These are phyloP conservation scores for Setophaga petechia DNA, from an alignment of 2,113 vertebrate species.

Conservation along the genomic window DNA sequence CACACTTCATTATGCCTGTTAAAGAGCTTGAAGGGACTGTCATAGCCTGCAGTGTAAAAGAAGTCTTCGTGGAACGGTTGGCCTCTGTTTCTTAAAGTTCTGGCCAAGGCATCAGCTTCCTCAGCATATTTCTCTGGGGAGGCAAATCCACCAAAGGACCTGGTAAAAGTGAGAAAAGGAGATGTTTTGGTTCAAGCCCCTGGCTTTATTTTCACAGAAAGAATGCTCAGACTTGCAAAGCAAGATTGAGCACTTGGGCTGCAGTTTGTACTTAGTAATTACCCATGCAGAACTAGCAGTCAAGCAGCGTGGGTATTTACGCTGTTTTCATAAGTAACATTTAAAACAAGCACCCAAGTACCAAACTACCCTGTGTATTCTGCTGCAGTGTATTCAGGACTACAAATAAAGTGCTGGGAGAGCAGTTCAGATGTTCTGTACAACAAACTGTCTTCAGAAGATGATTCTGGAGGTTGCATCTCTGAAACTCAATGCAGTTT, in stretches of 20 bases:
- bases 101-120: constrained; percentile 76
- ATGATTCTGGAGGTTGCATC: background rate
- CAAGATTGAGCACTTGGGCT: background rate
- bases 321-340: background rate
- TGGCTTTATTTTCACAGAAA: background rate
- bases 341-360: background rate
- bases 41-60: constrained; percentile 81
- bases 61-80: constrained; percentile 72
- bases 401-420: background rate
- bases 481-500: background rate
- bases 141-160: constrained; percentile 81
- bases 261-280: background rate
- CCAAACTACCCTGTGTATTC: fast-evolving
- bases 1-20: constrained; percentile 87
- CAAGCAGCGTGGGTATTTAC: fast-evolving
- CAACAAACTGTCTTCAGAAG: no score
- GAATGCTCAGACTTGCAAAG: no score
- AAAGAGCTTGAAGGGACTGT: constrained; percentile 85
- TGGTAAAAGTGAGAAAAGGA: background rate
- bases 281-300: background rate
- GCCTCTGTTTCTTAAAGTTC: constrained; percentile 76
- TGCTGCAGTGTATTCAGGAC: background rate
- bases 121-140: constrained; percentile 76
- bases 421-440: background rate
- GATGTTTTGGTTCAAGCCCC: background rate